Conservation (phyloP, 2,797 vertebrate genomes). For the Scleropages formosus region DNA sequence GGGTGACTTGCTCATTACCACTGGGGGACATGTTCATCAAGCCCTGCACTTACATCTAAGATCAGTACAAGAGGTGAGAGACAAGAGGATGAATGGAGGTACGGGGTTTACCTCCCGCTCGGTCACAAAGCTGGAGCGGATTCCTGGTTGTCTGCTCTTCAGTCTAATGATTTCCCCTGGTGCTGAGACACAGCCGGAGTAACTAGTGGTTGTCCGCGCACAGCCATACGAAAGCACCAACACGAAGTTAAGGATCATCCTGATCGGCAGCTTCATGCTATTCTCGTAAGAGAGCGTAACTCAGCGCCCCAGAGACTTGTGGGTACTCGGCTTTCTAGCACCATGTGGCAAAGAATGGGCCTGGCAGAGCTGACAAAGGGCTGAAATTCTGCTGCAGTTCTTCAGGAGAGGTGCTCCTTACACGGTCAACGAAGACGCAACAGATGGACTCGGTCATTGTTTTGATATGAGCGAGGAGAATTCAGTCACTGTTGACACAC, state of each 20-base stretch:
- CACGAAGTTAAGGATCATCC: slow-evolving; percentile 26
- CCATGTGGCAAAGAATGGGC: neutral
- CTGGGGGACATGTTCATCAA: slow-evolving; percentile 8
- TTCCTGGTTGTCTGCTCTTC: slow-evolving; percentile 13
- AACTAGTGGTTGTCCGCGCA: slow-evolving; percentile 17
- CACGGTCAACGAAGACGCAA: neutral
- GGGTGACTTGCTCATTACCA: slow-evolving; percentile 16
- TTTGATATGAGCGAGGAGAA: slow-evolving; percentile 8
- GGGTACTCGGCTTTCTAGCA: slow-evolving; percentile 1
- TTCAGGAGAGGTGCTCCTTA: slow-evolving; percentile 7
- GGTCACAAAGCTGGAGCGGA: neutral
- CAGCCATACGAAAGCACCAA: slow-evolving; percentile 13
- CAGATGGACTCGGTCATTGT: slow-evolving; percentile 18
- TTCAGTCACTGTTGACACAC: slow-evolving; percentile 9
- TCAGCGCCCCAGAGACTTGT: slow-evolving; percentile 13
- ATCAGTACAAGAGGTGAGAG: slow-evolving; percentile 5
- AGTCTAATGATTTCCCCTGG: slow-evolving; percentile 24
- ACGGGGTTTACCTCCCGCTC: slow-evolving; percentile 12
- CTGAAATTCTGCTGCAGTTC: neutral
- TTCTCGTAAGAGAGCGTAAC: slow-evolving; percentile 7
- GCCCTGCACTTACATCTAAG: slow-evolving; percentile 8
- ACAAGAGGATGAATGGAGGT: slow-evolving; percentile 11
- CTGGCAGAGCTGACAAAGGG: neutral
- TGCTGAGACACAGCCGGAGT: neutral
- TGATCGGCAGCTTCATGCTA: slow-evolving; percentile 4